phyloP scores from a whole-genome alignment of 2,888 invertebrate species.

The Drosophila helvetica region DNA sequence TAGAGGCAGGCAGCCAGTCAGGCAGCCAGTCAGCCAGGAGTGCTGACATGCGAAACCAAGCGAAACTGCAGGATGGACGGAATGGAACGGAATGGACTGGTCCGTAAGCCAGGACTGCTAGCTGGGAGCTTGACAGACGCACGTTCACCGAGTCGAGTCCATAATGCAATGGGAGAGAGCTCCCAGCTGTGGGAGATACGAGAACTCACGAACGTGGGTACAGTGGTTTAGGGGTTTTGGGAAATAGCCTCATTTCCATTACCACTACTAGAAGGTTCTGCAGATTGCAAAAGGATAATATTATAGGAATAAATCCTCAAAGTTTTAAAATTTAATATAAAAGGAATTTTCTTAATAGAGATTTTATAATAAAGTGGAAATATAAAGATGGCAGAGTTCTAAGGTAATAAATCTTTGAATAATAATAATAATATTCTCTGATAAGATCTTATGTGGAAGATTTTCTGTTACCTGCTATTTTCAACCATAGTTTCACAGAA shows the following conservation, averaged over 20 bases:
- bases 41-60: constrained; percentile 18
- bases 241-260: too few species aligned
- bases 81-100: background rate
- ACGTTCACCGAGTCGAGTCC: constrained; percentile 51
- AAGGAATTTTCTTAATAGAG: too few species aligned
- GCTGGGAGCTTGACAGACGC: constrained; percentile 27
- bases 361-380: too few species aligned
- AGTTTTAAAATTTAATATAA: too few species aligned
- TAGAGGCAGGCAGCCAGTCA: constrained; percentile 17
- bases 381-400: too few species aligned
- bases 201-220: background rate
- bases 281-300: too few species aligned
- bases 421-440: background rate
- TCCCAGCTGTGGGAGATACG: background rate
- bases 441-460: background rate
- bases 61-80: background rate
- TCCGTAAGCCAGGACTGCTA: constrained; percentile 4
- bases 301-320: too few species aligned
- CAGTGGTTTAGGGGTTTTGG: background rate
- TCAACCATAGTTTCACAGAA: too few species aligned
- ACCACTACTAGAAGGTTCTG: too few species aligned
- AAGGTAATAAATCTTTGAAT: too few species aligned
- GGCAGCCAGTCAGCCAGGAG: constrained; percentile 14
- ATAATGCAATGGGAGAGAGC: constrained; percentile 53
- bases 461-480: too few species aligned